A percentile compares a stretch with the other conserved stretches of the same genome.
Conservation (phyloP, 2,113 vertebrate genomes). For the Dasyprocta punctata region DNA sequence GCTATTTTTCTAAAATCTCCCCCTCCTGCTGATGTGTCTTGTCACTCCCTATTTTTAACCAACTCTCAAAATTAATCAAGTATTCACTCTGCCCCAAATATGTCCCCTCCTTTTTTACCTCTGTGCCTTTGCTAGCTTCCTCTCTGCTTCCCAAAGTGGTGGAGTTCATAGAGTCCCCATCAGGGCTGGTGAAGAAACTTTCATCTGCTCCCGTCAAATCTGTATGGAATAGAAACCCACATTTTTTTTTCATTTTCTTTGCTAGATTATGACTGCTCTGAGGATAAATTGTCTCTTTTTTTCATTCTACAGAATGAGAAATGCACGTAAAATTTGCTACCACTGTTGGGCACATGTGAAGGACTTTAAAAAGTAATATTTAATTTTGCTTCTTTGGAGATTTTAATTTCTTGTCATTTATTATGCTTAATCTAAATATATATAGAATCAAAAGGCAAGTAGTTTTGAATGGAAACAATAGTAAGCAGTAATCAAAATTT, state of each 20-base stretch:
- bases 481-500: not conserved
- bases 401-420: not conserved
- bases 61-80: slow-evolving; percentile 43
- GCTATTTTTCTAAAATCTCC: slow-evolving; percentile 33
- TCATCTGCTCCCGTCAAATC: not conserved
- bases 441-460: not conserved
- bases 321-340: not conserved
- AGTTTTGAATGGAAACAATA: not conserved
- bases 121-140: not conserved
- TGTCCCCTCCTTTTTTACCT: not conserved
- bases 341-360: not conserved
- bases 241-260: not conserved
- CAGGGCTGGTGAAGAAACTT: not conserved
- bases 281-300: not conserved
- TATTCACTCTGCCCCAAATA: slow-evolving; percentile 34
- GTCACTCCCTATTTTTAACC: slow-evolving; percentile 37
- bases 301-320: not conserved
- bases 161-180: not conserved
- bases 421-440: not conserved
- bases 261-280: not conserved
- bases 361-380: not conserved
- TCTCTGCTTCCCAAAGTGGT: not conserved
- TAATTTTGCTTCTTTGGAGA: not conserved
- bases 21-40: not conserved
- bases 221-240: not conserved